Evolutionary conservation across 2,113 vertebrate genomes (phyloP).

Genomic region (Prionailurus viverrinus): DNA sequence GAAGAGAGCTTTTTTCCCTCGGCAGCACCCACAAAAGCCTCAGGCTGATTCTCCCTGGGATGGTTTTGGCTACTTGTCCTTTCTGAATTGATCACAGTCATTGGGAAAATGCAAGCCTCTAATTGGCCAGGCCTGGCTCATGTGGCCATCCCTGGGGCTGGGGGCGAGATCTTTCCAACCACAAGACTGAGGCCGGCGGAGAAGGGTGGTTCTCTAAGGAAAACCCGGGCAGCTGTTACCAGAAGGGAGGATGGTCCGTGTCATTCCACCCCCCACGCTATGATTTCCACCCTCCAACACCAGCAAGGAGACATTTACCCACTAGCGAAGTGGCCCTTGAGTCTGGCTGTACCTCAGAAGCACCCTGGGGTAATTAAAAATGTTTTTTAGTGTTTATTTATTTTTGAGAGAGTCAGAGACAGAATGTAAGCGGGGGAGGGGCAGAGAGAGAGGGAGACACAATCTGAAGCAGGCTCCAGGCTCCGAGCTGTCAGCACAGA

Average conservation of each 20-base stretch:
- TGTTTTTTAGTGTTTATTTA: too few species aligned
- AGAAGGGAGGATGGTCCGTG: background rate
- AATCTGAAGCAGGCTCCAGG: too few species aligned
- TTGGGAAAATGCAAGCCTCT: background rate
- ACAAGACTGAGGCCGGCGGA: accelerated
- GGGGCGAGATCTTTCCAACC: background rate
- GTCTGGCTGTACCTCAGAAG: background rate
- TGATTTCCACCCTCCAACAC: background rate
- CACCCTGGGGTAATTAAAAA: background rate
- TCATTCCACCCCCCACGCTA: background rate
- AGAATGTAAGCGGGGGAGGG: too few species aligned
- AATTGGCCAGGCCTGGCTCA: background rate
- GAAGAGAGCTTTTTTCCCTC: background rate
- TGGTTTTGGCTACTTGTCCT: background rate
- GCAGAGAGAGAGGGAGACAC: too few species aligned
- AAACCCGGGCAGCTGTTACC: background rate
- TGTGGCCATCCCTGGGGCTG: background rate
- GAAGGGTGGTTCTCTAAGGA: background rate
- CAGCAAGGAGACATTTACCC: background rate
- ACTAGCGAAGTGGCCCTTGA: too few species aligned
- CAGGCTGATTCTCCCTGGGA: background rate
- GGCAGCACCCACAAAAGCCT: background rate
- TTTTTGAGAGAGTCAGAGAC: too few species aligned
- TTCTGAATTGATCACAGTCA: background rate
- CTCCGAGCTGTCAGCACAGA: too few species aligned